phyloP scores from a whole-genome alignment of 1,140 invertebrate genomes.

The Homarus americanus region DNA sequence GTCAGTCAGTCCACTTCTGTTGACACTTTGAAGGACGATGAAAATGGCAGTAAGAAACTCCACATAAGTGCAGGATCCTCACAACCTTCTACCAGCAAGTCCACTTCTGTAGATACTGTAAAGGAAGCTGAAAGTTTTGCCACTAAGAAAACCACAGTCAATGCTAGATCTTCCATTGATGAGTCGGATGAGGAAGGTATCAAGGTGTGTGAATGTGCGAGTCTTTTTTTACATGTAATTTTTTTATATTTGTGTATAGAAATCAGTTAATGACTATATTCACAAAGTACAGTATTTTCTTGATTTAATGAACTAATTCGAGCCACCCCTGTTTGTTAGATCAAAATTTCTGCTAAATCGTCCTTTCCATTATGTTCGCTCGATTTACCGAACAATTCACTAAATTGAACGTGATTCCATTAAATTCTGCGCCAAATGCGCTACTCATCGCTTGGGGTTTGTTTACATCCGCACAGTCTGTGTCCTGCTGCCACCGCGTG shows the following conservation, averaged over 20 bases:
- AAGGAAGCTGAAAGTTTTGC: conserved; percentile 5
- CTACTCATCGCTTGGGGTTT: too few relatives aligned
- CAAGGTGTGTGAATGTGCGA: neutral
- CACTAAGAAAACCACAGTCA: neutral
- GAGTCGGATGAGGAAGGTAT: neutral
- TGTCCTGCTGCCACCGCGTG: too few relatives aligned
- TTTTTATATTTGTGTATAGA: neutral
- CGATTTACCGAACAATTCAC: too few relatives aligned
- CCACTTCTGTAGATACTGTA: neutral
- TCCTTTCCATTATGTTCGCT: too few relatives aligned
- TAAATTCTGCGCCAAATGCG: too few relatives aligned
- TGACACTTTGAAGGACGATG: neutral
- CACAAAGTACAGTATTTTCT: neutral
- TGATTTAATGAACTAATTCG: too few relatives aligned
- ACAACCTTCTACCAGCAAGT: neutral
- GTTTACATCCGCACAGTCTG: too few relatives aligned
- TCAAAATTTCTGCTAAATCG: too few relatives aligned
- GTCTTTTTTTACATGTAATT: too few relatives aligned
- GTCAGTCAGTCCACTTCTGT: neutral
- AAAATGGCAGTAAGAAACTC: neutral
- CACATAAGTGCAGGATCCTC: neutral
- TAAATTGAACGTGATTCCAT: too few relatives aligned
- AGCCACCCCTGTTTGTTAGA: too few relatives aligned
- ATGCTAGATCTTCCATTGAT: neutral
- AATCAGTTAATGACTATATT: neutral